Base-by-base conservation (phyloP, 1,140 invertebrate genomes). In the Lucilia sericata region DNA sequence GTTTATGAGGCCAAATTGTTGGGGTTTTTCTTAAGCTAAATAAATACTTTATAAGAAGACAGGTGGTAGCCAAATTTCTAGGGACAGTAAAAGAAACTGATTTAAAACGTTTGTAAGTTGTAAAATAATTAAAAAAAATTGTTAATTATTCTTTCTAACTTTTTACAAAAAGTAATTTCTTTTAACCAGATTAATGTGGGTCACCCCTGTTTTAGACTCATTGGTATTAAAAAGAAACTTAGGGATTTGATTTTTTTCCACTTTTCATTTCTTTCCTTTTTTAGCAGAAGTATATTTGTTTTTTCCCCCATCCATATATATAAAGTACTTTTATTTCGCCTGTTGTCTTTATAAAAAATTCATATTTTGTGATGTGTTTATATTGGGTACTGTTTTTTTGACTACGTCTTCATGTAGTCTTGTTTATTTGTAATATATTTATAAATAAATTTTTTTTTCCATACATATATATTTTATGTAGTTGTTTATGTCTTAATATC, bases 401-500 rank as follows among this genome's bases (percentile, higher is more conserved):
- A 3, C 1, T 30, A 30, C 25, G 25, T 30, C 25, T 30, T 30
- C 25, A 30, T 70, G 21, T 70, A 21, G 55, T 5, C 21, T 10
- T 70, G 65, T 70, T 70, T 70, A 25, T 70, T 21, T 70, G 51
- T 55, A 55, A 55, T 55, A 55, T 55, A 55, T 55, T 70, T 70
- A 70, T 70, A 55, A 55, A 55, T 25, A 47, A 49, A 30, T 75
- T 14, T 75, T 75, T 19, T 75, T 42, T 36, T 30, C 3, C 3
- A 30, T 30, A 2, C 25, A 30, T 30, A 30, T 30, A 36, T 78
- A 19, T 19, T 80, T 49, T 80, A 14, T 49, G 19, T 80, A 51
- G 76, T 80, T 80, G 76, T 80, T 80, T 80, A 80, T 80, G 76
- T 80, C 76, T 80, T 80, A 80, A 80, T 80, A 80, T 80, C 76